Conservation (phyloP, 92 coral and sea anemone genomes). For the Epizoanthus illoricatus region DNA sequence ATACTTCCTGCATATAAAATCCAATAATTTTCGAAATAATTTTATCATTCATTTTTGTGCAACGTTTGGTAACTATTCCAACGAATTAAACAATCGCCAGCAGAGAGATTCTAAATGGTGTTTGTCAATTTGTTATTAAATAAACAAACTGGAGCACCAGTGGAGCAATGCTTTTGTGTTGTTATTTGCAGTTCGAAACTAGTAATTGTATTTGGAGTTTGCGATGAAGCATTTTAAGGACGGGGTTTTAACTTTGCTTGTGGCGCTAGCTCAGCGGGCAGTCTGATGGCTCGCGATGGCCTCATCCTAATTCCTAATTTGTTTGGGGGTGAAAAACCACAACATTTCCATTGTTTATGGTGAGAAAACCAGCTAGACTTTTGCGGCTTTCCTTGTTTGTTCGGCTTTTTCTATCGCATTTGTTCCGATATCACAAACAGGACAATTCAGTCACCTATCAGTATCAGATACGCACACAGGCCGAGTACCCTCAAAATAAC, state of each 20-base stretch:
- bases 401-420: slow-evolving; percentile 12
- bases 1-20: no score
- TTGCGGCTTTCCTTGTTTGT: slow-evolving; percentile 30
- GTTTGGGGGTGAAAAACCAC: not conserved
- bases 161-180: not conserved
- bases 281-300: no score
- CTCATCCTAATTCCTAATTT: not conserved
- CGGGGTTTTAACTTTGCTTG: not conserved
- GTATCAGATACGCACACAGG: no score
- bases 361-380: not conserved
- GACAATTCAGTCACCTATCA: no score
- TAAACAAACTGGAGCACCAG: not conserved
- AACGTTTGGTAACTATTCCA: not conserved
- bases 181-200: slow-evolving; percentile 9
- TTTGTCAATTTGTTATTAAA: not conserved
- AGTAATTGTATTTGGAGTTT: no score
- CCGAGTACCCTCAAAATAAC: no score
- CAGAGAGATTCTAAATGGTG: not conserved
- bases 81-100: not conserved
- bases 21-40: no score
- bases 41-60: no score
- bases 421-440: no score
- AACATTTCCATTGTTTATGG: not conserved
- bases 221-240: no score
- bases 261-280: no score